phyloP scores from a whole-genome alignment of 2,113 vertebrate species.

The Azemiops feae region DNA sequence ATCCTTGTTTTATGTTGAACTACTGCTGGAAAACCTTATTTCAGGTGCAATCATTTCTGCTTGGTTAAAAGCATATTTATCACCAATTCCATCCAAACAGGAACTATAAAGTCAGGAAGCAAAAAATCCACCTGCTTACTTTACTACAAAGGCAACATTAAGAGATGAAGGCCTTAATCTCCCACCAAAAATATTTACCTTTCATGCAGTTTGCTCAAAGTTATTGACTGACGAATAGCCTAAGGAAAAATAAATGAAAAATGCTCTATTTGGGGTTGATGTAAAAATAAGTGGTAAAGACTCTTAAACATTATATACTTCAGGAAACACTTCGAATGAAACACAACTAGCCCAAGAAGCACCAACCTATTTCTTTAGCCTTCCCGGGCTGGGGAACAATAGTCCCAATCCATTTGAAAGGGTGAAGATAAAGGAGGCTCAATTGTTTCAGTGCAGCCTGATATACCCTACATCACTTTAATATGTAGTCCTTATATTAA shows the following conservation, averaged over 20 bases:
- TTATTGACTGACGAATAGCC: constrained; percentile 44
- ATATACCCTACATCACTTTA: neutral
- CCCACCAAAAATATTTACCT: constrained; percentile 52
- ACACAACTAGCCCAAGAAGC: neutral
- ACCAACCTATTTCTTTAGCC: neutral
- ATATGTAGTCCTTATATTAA: neutral
- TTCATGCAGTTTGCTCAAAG: neutral
- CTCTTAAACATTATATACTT: neutral
- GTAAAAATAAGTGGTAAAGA: neutral
- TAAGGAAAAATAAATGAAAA: constrained; percentile 24
- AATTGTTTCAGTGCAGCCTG: neutral
- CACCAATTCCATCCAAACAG: neutral
- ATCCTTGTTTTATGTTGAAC: neutral
- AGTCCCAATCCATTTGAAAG: neutral
- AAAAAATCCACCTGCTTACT: neutral
- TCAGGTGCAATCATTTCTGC: neutral
- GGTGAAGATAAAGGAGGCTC: neutral
- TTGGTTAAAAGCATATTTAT: neutral
- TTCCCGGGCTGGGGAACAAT: neutral
- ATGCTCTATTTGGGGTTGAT: too few relatives aligned
- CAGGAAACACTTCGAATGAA: neutral
- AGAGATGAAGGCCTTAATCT: neutral
- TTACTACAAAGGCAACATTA: neutral
- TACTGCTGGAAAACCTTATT: neutral
- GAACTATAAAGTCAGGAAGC: neutral